Evolutionary conservation across 2,113 vertebrate species (phyloP).

Genomic region (Daubentonia madagascariensis): DNA sequence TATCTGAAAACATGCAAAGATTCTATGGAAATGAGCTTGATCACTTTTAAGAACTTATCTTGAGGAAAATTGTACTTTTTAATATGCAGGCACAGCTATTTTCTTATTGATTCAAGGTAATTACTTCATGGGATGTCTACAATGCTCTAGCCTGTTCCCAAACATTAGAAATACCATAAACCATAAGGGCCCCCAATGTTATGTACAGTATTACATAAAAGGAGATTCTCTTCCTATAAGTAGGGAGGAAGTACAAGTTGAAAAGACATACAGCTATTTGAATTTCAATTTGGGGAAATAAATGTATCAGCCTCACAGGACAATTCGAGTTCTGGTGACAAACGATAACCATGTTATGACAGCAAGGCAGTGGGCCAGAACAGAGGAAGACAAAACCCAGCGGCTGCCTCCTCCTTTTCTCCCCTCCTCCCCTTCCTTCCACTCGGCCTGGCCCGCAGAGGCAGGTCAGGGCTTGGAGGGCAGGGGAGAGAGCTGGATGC

Average conservation of each 20-base stretch:
- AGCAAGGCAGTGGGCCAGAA: background rate
- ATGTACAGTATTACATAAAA: background rate
- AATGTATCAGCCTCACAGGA: background rate
- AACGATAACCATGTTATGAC: background rate
- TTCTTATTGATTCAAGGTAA: background rate
- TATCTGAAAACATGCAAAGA: background rate
- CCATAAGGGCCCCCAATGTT: background rate
- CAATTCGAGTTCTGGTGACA: background rate
- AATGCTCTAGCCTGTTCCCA: background rate
- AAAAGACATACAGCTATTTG: background rate
- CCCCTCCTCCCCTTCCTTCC: rapidly evolving
- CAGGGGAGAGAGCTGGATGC: background rate
- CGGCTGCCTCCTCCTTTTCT: background rate
- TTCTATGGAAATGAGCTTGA: background rate
- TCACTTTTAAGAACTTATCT: background rate
- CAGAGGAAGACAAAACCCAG: rapidly evolving
- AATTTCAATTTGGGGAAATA: background rate
- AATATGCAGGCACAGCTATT: background rate
- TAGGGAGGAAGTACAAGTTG: background rate
- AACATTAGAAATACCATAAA: background rate
- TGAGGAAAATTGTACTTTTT: background rate
- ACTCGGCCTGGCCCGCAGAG: background rate
- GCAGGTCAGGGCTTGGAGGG: background rate
- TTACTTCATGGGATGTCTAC: background rate
- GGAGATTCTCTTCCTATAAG: background rate